These are phyloP conservation scores for Hippocampus barbouri DNA, from an alignment of 2,113 vertebrate genomes.

Conservation along the genomic window DNA sequence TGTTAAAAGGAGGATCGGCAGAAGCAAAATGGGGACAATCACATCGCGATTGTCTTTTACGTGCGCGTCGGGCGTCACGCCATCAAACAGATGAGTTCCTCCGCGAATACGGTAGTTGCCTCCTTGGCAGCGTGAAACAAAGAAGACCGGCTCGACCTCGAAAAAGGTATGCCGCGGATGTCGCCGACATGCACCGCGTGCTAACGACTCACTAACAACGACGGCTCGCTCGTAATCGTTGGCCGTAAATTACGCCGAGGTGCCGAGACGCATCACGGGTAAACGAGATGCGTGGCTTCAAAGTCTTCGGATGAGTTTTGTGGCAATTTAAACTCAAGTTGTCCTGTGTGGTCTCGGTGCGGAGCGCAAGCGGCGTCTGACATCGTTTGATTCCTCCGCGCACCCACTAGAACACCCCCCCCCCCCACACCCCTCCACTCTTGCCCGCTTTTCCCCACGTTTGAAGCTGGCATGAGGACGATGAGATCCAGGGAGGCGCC, in stretches of 20 bases:
- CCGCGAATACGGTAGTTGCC: too few species aligned
- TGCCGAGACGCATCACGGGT: background rate
- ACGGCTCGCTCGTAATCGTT: background rate
- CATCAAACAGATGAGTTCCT: too few species aligned
- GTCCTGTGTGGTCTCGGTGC: background rate
- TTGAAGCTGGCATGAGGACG: conserved; percentile 10
- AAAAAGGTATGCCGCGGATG: too few species aligned
- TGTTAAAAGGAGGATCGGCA: too few species aligned
- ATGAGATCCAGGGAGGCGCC: conserved; percentile 8
- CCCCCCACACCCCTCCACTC: background rate
- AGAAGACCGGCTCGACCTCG: too few species aligned
- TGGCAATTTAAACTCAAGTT: background rate
- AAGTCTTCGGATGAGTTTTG: background rate
- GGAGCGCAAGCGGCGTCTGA: background rate
- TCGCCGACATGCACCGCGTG: too few species aligned
- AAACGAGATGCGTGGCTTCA: background rate
- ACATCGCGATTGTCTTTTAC: too few species aligned
- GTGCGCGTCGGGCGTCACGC: too few species aligned
- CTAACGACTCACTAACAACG: background rate
- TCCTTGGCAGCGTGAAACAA: too few species aligned
- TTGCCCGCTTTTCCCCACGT: background rate
- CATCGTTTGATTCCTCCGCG: background rate
- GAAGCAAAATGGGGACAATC: too few species aligned
- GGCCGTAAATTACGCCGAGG: background rate
- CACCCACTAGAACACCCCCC: background rate